Base-by-base conservation (phyloP, 2,113 vertebrate genomes). In the Neoarius graeffei region DNA sequence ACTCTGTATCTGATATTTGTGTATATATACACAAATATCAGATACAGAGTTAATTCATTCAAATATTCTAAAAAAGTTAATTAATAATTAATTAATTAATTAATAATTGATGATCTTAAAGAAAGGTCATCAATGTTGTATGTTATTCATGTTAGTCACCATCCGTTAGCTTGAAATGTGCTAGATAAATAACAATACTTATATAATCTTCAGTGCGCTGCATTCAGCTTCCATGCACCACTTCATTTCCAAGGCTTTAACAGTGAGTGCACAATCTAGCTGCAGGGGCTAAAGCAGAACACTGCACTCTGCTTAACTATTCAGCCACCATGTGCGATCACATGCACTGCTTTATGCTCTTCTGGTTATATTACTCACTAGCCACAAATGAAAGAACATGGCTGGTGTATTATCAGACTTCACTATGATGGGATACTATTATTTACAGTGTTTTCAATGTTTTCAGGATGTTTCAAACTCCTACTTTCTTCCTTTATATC, bases 321-420 rank as follows among this genome's bases (percentile, higher is more conserved):
- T 95, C 95, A 91, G 90, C 27, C 52, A 67, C 92, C 94, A 93
- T 92, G 92, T 94, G 94, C 92, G 89, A 48, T 88, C 64, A 90
- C 93, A 94, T 94, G 93, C 92, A 94, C 92, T 94, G 90, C 19
- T 82, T 92, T 91, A 89, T 90, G 91, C 91, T 89, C 92, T 91
- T 92, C 93, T 95, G 93, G 94, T 95, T 94, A 93, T 94, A 94
- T 62, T 93, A 93, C 93, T 94, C 93, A 92, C 93, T 93, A 91
- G 92, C 92, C 93, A 85, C 92, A 94, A 95, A 95, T 95, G 93
- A 95, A 93, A 93, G 90, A 95, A 95, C 94, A 93, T 94, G 92
- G 23, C 56, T 5, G 23, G 57, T 62, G 91, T 91, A 89, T 92
- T 93, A 92, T 94, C 93, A 92, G 94, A 94, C 93, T 93, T 92